Evolutionary conservation across 2,797 vertebrate species (phyloP), one percentile per base, ranked within the genome.

Genomic region (Poecilia gillii): DNA sequence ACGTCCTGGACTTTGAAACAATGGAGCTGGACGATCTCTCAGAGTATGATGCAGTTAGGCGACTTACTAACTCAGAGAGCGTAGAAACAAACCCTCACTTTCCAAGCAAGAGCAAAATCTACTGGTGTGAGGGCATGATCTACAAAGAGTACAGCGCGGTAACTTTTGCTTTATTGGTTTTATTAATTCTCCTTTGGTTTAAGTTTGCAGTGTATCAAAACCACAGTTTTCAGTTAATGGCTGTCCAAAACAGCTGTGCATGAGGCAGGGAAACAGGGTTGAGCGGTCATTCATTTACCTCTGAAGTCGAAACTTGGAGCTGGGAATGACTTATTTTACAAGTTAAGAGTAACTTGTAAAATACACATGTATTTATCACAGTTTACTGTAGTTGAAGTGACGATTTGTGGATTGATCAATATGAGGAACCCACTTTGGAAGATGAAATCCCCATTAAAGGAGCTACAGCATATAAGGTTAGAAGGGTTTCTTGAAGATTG

Each of bases 101-200:
- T 55, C 83, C 90, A 51, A 88, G 66, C 77, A 36, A 75, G 13
- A 88, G 80, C 77, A 82, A 74, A 36, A n/a, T 92, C 71, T 94
- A 91, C 88, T 93, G 92, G 92, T 84, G 81, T 84, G 74, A 88
- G 59, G 12, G 23, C 45, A 0, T 0, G 1, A 0, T 0, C 12
- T 94, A 90, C 91, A 25, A 82, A 4, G 80, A 90, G 74, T 94
- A 93, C 80, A 59, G 6, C 18, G 1, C 79, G 78, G 94, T 94
- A 6, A 68, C 49, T 16, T 41, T 72, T 41, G 25, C 71, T 18
- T 75, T 31, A 1, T 41, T 75, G 36, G 3, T 41, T 1, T 20
- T 39, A 66, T 66, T 39, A 20, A 39, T 39, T 20, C 18, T 36
- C 62, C 3, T 31, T 64, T 64, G 33, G 11, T 41, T 36, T 12